These are phyloP conservation scores for Eristalis tenax DNA, from an alignment of 2,888 invertebrate genomes.

Conservation along the genomic window DNA sequence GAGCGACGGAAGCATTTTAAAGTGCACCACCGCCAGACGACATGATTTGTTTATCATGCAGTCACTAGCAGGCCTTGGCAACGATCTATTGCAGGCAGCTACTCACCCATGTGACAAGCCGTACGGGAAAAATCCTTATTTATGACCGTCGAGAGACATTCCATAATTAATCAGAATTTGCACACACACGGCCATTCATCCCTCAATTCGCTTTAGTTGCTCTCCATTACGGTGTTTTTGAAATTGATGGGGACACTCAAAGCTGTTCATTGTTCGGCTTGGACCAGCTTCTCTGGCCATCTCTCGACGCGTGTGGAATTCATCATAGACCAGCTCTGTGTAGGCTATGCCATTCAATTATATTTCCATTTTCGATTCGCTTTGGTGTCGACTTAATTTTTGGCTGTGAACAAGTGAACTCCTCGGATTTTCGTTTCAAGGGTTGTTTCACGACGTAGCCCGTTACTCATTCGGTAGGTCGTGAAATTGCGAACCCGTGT, in stretches of 20 bases:
- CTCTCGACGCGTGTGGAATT: neutral
- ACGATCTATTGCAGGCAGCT: neutral
- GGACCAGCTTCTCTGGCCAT: too few relatives aligned
- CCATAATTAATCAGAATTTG: constrained; percentile 18
- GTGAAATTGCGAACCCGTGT: neutral
- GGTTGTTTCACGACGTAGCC: neutral
- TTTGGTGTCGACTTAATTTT: neutral
- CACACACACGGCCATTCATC: neutral
- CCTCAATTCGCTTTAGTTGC: neutral
- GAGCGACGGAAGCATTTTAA: neutral
- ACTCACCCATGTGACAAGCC: neutral
- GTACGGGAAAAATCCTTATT: constrained; percentile 20
- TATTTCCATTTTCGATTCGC: neutral
- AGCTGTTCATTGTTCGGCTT: constrained; percentile 3
- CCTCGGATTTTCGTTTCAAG: neutral
- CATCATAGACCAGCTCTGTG: neutral
- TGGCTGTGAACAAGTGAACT: neutral
- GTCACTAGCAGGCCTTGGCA: neutral
- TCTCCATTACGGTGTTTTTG: neutral
- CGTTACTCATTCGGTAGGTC: neutral
- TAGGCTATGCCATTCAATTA: neutral
- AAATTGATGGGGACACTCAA: constrained; percentile 36
- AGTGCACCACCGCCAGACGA: neutral
- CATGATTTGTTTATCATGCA: neutral
- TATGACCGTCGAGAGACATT: neutral